Evolutionary conservation across 2,888 invertebrate genomes (phyloP), one percentile per base, ranked within the genome.

Genomic region (Craniophora ligustri): DNA sequence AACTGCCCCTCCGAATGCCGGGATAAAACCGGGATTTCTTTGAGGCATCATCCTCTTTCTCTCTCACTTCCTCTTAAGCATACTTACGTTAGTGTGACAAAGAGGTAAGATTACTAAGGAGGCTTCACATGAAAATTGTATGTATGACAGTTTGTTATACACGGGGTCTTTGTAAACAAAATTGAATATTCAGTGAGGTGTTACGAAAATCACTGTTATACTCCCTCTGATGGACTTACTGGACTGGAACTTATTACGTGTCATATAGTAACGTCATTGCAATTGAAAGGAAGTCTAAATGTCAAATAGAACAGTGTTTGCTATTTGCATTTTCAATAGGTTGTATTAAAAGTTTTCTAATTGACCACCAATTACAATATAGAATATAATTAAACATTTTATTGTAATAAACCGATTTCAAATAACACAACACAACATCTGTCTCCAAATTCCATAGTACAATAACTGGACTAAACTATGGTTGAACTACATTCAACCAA

Each of bases 121-220:
- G 38, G 57, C 46, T 61, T 65, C 56, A 72, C 75, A 84, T 86
- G 84, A 87, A 90, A 88, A 85, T 88, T 89, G 85, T 80, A 87
- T 88, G 84, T 79, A 82, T 85, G 85, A 71, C 72, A 67, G 73
- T 79, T 82, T 80, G 85, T 81, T 84, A 83, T 81, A 73, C 66
- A 76, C 75, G 73, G 79, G 80, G 75, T 84, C 88, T 88, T 89
- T 88, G 89, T 88, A 85, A 88, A 89, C 87, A 89, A 88, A 91
- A 92, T 92, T 90, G 88, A 89, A 91, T 91, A 92, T 91, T 90
- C 90, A 90, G 84, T 85, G 79, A 85, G 88, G 85, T 83, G 83
- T 82, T 83, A 73, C 65, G 81, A 80, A 91, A 92, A 92, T 92
- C 92, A 86, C 89, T 76, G 87, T 82, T 85, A 84, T 83, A 81